phyloP scores from a whole-genome alignment of 2,797 vertebrate genomes.

The Hylomyscus alleni region DNA sequence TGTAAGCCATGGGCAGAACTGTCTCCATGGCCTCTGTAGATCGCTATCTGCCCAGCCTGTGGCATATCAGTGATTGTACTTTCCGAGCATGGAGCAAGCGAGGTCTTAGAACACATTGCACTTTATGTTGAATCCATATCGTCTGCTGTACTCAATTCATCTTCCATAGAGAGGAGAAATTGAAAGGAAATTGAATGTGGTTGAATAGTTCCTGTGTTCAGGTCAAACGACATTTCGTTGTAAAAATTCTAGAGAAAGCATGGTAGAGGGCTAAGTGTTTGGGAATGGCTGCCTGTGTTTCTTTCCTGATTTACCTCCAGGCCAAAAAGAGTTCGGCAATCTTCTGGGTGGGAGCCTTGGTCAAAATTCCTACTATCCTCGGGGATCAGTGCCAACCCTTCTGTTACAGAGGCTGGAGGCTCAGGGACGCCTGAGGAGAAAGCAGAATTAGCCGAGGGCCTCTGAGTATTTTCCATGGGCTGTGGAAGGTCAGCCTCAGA shows the following conservation, averaged over 20 bases:
- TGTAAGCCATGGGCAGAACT: not conserved
- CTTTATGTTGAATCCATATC: not conserved
- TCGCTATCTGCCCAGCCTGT: not conserved
- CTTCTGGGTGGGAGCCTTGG: not conserved
- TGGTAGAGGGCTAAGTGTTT: not conserved
- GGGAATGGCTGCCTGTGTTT: not conserved
- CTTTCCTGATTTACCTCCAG: not conserved
- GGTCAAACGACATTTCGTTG: not conserved
- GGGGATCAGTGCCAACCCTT: too few relatives aligned
- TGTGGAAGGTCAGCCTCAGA: not conserved
- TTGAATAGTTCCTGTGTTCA: not conserved
- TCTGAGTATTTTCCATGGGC: not conserved
- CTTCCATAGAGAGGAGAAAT: constrained; percentile 1
- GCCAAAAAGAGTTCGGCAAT: not conserved
- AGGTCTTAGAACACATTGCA: not conserved
- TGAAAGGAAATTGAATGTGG: constrained; percentile 43
- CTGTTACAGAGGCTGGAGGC: not conserved
- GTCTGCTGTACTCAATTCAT: not conserved
- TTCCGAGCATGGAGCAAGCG: not conserved
- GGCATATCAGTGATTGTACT: not conserved
- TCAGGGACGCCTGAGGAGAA: not conserved
- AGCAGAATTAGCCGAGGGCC: not conserved
- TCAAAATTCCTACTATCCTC: not conserved
- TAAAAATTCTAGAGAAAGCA: not conserved
- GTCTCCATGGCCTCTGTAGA: not conserved